These are phyloP conservation scores for Diarsia dahlii DNA, from an alignment of 2,888 invertebrate genomes.

Conservation along the genomic window DNA sequence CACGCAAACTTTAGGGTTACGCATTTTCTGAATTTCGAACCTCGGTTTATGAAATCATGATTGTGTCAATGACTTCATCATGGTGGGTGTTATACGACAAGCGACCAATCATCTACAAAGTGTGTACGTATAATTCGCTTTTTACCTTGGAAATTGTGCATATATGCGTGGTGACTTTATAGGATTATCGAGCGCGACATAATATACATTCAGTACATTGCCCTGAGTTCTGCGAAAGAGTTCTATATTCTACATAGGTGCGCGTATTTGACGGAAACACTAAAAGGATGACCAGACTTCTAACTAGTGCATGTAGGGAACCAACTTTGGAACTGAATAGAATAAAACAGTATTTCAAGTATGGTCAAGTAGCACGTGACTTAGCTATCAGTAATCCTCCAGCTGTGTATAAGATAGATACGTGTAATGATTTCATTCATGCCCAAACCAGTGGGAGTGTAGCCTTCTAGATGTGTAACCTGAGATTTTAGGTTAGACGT, in stretches of 20 bases:
- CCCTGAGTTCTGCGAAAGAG: conserved; percentile 54
- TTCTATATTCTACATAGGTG: conserved; percentile 27
- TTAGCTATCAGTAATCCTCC: neutral
- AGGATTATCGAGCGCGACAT: conserved; percentile 50
- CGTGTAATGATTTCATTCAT: conserved; percentile 42
- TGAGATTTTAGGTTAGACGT: conserved; percentile 60
- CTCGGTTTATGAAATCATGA: neutral
- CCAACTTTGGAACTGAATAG: conserved; percentile 20
- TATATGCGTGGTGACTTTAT: conserved; percentile 18
- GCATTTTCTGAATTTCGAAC: conserved; percentile 13
- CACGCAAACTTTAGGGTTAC: conserved; percentile 47
- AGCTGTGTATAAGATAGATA: conserved; percentile 21
- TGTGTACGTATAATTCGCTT: neutral
- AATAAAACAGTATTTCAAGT: neutral
- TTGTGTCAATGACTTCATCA: neutral
- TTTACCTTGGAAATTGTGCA: conserved; percentile 27
- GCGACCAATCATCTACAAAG: neutral
- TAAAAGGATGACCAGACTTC: conserved; percentile 23
- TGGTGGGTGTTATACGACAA: conserved; percentile 3
- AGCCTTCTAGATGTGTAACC: conserved; percentile 51
- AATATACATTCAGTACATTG: conserved; percentile 57
- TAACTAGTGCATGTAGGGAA: conserved; percentile 18
- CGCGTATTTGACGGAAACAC: conserved; percentile 25
- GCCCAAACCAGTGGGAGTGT: conserved; percentile 35
- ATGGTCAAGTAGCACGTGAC: neutral